Evolutionary conservation across 2,113 vertebrate genomes (phyloP), one percentile per base, ranked within the genome.

Genomic region (Nycticorax nycticorax): DNA sequence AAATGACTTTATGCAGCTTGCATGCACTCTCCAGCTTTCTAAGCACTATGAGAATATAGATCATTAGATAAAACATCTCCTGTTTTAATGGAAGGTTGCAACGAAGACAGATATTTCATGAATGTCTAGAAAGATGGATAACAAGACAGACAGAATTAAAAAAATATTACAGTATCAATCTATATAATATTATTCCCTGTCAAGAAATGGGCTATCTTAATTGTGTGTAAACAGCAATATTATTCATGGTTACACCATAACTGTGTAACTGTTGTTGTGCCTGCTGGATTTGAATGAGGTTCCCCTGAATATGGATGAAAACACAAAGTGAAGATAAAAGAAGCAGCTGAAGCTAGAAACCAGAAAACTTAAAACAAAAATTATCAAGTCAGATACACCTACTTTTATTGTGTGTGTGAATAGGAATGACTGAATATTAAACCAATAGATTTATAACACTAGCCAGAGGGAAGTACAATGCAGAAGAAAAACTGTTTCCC

Each of bases 201-300:
- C 63, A 92, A 86, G 55, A 55, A 93, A 80, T 52, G 50, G 92
- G 23, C 2, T 14, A 48, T 60, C 77, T 68, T 78, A 89, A 85
- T 57, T 39, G 24, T 68, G 32, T 79, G 69, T 87, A 95, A 96
- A 87, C 84, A 96, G 73, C 43, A 95, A 52, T 87, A 87, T 96
- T 85, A 91, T 92, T 95, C 91, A 89, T 72, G 69, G 84, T 79
- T 96, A 94, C n/a, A 76, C 52, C 73, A 85, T 73, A 72, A n/a
- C n/a, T n/a, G 67, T 39, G 57, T 72, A 92, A 91, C 87, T 92
- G 41, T 43, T 43, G 14, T 43, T 43, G 41, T 43, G 62, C 91
- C 82, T 66, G 23, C 60, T 78, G 77, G 84, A 75, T 88, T 35
- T 76, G 33, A 95, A 91, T 75, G 52, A 85, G 43, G 80, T 63